These are phyloP conservation scores for Potorous gilbertii DNA, from an alignment of 2,797 vertebrate genomes.

Conservation along the genomic window DNA sequence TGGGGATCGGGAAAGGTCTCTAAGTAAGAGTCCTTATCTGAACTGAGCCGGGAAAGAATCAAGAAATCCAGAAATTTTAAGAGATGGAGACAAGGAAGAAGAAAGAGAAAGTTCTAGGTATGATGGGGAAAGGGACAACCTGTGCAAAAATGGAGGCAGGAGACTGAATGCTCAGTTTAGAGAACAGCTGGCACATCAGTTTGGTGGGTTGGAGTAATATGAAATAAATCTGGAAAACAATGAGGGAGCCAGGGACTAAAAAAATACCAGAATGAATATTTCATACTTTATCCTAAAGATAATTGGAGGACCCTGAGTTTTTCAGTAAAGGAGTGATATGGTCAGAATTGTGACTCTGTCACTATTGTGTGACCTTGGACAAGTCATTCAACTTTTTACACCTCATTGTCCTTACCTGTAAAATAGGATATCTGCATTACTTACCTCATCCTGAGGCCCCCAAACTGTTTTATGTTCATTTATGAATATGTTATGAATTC, in stretches of 20 bases:
- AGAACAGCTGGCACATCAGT: neutral
- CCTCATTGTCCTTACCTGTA: neutral
- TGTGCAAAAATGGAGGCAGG: neutral
- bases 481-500: neutral
- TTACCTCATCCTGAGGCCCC: neutral
- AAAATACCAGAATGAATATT: neutral
- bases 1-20: neutral
- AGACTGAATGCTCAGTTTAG: neutral
- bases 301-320: neutral
- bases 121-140: neutral
- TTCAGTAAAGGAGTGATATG: neutral
- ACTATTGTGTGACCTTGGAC: neutral
- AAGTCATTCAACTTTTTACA: neutral
- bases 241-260: neutral
- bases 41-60: neutral
- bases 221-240: neutral
- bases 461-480: neutral
- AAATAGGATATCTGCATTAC: neutral
- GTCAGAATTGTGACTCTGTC: neutral
- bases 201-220: neutral
- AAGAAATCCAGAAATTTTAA: neutral
- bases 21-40: neutral
- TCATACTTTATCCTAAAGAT: neutral
- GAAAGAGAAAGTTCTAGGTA: neutral
- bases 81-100: neutral